Conservation (phyloP, 2,888 invertebrate genomes). For the Perithous albicinctus region DNA sequence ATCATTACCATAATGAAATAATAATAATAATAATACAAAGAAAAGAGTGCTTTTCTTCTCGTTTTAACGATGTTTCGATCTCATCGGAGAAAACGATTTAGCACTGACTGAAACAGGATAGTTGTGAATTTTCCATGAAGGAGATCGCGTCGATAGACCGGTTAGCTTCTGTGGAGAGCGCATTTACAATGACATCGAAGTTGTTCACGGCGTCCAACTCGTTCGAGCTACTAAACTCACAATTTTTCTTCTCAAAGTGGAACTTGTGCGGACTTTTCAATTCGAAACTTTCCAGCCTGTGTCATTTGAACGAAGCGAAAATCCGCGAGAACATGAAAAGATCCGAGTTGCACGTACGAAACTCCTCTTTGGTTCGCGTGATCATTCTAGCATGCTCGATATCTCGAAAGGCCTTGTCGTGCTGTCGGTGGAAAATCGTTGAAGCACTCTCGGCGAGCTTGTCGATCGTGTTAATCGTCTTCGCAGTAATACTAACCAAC, state of each 20-base stretch:
- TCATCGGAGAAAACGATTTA: constrained; percentile 19
- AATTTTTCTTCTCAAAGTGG: constrained; percentile 57
- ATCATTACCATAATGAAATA: too few relatives aligned
- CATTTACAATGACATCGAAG: constrained; percentile 43
- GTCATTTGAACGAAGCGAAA: constrained; percentile 17
- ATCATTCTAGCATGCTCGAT: constrained; percentile 28
- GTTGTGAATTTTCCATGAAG: constrained; percentile 22
- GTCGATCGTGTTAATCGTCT: constrained; percentile 33
- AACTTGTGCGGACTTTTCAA: constrained; percentile 58
- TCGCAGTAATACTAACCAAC: constrained; percentile 1
- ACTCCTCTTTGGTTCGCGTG: background rate
- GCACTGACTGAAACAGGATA: constrained; percentile 45
- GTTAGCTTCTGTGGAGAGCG: constrained; percentile 48
- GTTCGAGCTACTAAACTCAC: constrained; percentile 28
- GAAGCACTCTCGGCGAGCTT: constrained; percentile 6
- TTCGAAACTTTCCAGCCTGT: constrained; percentile 68
- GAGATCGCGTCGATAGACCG: constrained; percentile 48
- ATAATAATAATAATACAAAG: too few relatives aligned
- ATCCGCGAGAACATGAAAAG: background rate
- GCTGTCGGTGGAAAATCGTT: background rate
- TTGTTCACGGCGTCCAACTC: constrained; percentile 2
- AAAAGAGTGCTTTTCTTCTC: background rate
- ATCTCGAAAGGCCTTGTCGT: constrained; percentile 11
- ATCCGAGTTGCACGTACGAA: background rate
- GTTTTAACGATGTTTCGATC: constrained; percentile 14